A percentile compares a stretch with the other conserved stretches of the same genome.
phyloP scores from a whole-genome alignment of 92 coral and sea anemone genomes.

The Actinostola sp. region DNA sequence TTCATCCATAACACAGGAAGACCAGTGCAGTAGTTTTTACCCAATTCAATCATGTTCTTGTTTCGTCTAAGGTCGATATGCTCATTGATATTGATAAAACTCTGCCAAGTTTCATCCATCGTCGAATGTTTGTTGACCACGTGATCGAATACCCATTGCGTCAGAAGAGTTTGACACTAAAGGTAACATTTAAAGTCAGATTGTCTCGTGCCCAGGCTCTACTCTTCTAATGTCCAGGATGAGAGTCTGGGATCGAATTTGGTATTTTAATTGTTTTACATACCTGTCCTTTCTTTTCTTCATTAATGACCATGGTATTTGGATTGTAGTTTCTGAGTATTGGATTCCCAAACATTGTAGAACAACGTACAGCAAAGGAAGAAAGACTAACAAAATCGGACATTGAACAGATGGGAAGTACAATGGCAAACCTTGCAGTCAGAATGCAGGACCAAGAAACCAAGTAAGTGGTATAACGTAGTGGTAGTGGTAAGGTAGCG shows the following conservation, averaged over 20 bases:
- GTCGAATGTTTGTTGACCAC: background rate
- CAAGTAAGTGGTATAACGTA: background rate
- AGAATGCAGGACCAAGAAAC: background rate
- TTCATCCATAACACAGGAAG: too few species aligned
- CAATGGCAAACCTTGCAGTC: background rate
- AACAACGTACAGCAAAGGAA: background rate
- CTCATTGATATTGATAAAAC: background rate
- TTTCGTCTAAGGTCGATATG: background rate
- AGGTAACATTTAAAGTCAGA: too few species aligned
- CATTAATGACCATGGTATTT: too few species aligned
- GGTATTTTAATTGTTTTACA: background rate
- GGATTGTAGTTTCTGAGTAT: background rate
- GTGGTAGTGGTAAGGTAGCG: too few species aligned
- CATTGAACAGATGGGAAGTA: background rate
- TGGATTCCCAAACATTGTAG: background rate
- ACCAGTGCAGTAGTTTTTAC: too few species aligned
- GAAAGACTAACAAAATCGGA: background rate
- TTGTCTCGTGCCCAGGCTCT: too few species aligned
- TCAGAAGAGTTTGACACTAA: background rate
- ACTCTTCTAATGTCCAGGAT: background rate
- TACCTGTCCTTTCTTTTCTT: background rate
- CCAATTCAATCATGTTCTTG: too few species aligned
- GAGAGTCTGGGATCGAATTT: too few species aligned
- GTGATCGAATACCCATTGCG: conserved; percentile 5
- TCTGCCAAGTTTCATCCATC: background rate